Conservation (phyloP, 1,140 invertebrate species). For the Conus betulinus region DNA sequence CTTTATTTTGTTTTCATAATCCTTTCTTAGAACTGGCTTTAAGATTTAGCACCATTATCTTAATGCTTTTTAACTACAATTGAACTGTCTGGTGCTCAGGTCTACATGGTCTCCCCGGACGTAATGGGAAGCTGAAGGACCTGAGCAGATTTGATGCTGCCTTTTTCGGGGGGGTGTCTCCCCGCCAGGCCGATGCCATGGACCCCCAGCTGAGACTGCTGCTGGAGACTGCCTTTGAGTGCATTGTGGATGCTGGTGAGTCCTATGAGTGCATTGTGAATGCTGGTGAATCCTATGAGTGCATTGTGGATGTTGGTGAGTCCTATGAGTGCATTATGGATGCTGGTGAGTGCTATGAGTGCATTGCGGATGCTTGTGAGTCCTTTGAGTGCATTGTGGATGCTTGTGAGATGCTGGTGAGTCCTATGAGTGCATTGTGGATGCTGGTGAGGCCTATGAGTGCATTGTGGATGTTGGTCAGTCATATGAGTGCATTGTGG, state of each 20-base stretch:
- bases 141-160: slow-evolving; percentile 90
- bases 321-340: slow-evolving; percentile 56
- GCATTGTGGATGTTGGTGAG: too few species aligned
- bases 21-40: too few species aligned
- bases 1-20: too few species aligned
- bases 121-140: slow-evolving; percentile 93
- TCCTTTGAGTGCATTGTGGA: slow-evolving; percentile 57
- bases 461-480: too few species aligned
- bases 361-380: slow-evolving; percentile 65
- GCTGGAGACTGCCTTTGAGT: slow-evolving; percentile 94
- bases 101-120: slow-evolving; percentile 87
- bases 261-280: slow-evolving; percentile 71
- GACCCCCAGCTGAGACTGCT: slow-evolving; percentile 85
- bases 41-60: too few species aligned
- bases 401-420: too few species aligned
- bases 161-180: slow-evolving; percentile 93
- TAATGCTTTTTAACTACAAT: too few species aligned
- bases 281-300: too few species aligned
- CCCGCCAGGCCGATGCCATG: slow-evolving; percentile 95
- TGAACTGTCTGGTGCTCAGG: slow-evolving; percentile 71
- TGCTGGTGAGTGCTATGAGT: slow-evolving; percentile 64
- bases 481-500: too few species aligned
- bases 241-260: slow-evolving; percentile 92
- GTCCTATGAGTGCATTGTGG: too few species aligned
- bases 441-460: too few species aligned